Conservation (phyloP, 2,888 invertebrate species). For the Noctua pronuba region DNA sequence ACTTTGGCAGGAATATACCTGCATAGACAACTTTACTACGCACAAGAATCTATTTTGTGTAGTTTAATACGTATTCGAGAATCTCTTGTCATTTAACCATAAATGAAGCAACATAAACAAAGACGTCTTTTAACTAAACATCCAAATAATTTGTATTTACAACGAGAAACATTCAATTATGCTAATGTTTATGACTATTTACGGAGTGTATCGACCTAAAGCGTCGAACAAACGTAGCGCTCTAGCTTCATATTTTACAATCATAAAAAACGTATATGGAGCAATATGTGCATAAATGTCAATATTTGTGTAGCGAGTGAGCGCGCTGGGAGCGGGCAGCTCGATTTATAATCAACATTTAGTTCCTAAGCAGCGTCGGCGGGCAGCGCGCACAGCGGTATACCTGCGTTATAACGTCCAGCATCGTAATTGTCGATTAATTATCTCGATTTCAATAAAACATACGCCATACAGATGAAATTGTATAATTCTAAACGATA, state of each 20-base stretch:
- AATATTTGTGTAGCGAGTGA: slow-evolving; percentile 83
- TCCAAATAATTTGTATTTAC: slow-evolving; percentile 84
- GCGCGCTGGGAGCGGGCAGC: slow-evolving; percentile 71
- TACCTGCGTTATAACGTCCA: slow-evolving; percentile 85
- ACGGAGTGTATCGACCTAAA: slow-evolving; percentile 83
- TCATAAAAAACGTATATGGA: slow-evolving; percentile 89
- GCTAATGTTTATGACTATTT: slow-evolving; percentile 87
- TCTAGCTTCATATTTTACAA: slow-evolving; percentile 89
- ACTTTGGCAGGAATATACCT: slow-evolving; percentile 16
- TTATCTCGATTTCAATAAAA: slow-evolving; percentile 89
- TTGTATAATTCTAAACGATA: slow-evolving; percentile 87
- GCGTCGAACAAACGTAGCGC: slow-evolving; percentile 79
- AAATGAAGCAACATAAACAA: slow-evolving; percentile 81
- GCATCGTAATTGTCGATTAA: slow-evolving; percentile 90
- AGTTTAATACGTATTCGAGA: slow-evolving; percentile 56
- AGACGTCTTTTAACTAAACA: slow-evolving; percentile 80
- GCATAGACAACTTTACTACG: slow-evolving; percentile 15
- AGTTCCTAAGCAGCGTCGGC: slow-evolving; percentile 80
- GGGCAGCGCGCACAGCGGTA: slow-evolving; percentile 85
- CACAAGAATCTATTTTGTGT: slow-evolving; percentile 29
- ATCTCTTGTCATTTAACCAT: slow-evolving; percentile 73
- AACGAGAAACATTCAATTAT: slow-evolving; percentile 87
- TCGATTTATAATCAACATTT: slow-evolving; percentile 84
- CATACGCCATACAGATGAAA: slow-evolving; percentile 87
- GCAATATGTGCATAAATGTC: slow-evolving; percentile 90